Evolutionary conservation across 2,797 vertebrate genomes (phyloP), one percentile per base, ranked within the genome.

Genomic region (Clarias platycephalus): DNA sequence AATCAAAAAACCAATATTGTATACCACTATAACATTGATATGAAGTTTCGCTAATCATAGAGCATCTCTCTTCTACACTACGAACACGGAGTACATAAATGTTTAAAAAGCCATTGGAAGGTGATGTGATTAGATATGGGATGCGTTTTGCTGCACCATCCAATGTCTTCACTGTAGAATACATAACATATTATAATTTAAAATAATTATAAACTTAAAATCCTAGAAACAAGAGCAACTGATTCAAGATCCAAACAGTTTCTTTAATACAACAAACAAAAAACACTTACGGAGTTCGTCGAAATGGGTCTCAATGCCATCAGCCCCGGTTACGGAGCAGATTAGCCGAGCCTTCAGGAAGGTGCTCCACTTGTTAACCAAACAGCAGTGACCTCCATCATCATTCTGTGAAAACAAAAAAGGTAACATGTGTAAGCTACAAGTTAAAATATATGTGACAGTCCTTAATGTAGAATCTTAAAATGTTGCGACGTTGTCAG

Each of bases 291-390:
- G 95, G 80, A 99, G 96, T 92, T 99, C 98, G 0, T 99, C 97
- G 0, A 99, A 99, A 91, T 99, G 98, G 0, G 98, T 99, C 92
- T 99, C 98, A 0, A 98, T 97, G 86, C 98, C 98, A 0, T 99
- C 98, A 0, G 94, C 94, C 20, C 97, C 97, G 0, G 97, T 96
- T 84, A 99, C 98, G 0, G 98, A 99, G 91, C 98, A 99, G 92
- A 99, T 97, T 0, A 99, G 97, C 3, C 98, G 95, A 0, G 98
- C 97, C 89, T 99, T 99, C 89, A 99, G 94, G 91, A 99, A 99
- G 0, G 97, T 99, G 94, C 98, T 99, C 98, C 98, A 99, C 90
- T 99, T 99, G 92, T 99, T 99, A 83, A 99, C 98, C 83, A 99
- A 94, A 88, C 98, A 99, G 93, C 98, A 99, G 92, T 99, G 98